Conservation (phyloP, 2,113 vertebrate genomes). For the Reinhardtius hippoglossoides region DNA sequence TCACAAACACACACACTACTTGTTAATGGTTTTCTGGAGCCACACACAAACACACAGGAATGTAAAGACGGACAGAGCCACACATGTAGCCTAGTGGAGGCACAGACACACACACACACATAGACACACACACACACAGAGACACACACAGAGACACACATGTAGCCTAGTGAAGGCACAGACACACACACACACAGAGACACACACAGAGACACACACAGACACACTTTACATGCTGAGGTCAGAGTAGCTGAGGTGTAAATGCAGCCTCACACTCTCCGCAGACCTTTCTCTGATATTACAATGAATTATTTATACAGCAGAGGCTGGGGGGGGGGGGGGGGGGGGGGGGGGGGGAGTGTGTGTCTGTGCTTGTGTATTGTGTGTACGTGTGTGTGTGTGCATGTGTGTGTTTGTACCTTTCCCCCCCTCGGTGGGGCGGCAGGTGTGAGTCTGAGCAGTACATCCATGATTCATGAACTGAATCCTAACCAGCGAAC, state of each 20-base stretch:
- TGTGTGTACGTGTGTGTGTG: background rate
- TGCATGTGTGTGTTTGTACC: background rate
- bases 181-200: background rate
- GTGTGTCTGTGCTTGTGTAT: no score
- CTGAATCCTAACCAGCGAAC: background rate
- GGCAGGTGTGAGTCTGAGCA: conserved; percentile 1
- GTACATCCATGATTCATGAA: conserved; percentile 35
- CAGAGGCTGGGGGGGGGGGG: background rate
- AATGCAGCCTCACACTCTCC: conserved; percentile 24
- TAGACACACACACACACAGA: no score
- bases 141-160: background rate
- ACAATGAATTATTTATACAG: conserved; percentile 50
- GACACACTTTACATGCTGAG: conserved; percentile 15
- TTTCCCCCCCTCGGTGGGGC: background rate
- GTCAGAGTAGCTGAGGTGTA: conserved; percentile 34
- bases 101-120: background rate
- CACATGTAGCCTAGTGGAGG: no score
- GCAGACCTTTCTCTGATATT: conserved; percentile 45
- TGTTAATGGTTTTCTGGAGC: background rate
- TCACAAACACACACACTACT: background rate
- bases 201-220: background rate
- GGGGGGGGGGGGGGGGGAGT: no score
- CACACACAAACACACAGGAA: background rate
- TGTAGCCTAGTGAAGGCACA: background rate
- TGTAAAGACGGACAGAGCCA: no score